phyloP scores from a whole-genome alignment of 2,797 vertebrate genomes.

The Rhynchotus rufescens region DNA sequence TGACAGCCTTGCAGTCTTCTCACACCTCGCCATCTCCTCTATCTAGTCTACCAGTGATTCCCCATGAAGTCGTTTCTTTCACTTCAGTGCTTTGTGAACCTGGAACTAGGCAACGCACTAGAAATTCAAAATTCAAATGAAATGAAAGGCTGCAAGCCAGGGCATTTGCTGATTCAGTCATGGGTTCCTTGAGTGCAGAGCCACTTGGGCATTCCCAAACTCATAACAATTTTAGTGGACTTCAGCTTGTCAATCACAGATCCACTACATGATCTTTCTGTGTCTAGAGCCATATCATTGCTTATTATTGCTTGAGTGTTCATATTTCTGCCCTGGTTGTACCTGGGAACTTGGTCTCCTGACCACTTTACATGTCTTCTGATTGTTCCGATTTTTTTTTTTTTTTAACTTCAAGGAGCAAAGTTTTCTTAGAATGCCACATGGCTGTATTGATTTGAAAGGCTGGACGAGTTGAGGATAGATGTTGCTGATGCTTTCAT shows the following conservation, averaged over 20 bases:
- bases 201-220: background rate
- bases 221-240: accelerated
- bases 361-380: background rate
- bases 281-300: background rate
- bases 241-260: background rate
- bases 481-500: accelerated
- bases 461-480: background rate
- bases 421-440: background rate
- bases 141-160: background rate
- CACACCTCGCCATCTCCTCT: background rate
- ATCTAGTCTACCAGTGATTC: background rate
- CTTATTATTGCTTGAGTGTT: background rate
- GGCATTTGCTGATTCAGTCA: background rate
- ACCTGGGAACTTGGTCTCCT: background rate
- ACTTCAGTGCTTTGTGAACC: background rate
- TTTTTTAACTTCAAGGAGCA: background rate
- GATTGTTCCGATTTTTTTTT: background rate
- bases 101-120: background rate
- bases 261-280: background rate
- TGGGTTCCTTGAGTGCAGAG: background rate
- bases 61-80: background rate
- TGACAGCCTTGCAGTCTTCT: background rate
- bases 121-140: background rate
- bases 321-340: background rate
- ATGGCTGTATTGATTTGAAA: background rate